Evolutionary conservation across 2,113 vertebrate species (phyloP).

Genomic region (Platysternon megacephalum): DNA sequence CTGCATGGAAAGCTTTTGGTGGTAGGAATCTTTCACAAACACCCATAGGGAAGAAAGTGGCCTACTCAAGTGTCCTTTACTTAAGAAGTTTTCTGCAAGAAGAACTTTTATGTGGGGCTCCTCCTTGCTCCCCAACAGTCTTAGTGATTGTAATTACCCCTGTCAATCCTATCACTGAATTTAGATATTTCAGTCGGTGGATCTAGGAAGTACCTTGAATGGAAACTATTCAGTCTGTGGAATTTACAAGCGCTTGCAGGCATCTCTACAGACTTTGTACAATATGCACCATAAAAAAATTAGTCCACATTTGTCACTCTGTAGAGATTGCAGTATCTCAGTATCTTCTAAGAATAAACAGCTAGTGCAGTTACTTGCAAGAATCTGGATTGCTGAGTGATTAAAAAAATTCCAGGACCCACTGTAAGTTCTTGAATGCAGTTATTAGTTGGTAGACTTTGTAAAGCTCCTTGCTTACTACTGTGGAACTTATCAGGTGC

Average conservation of each 20-base stretch:
- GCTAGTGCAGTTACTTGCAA: conserved; percentile 29
- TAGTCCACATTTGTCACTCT: conserved; percentile 53
- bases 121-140: background rate
- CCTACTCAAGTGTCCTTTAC: background rate
- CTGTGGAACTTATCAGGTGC: background rate
- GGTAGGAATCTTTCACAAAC: background rate
- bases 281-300: conserved; percentile 51
- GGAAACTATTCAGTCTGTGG: background rate
- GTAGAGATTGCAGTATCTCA: conserved; percentile 33
- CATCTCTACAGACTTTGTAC: conserved; percentile 44
- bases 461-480: background rate
- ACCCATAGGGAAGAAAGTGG: background rate
- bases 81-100: conserved; percentile 25
- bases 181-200: background rate
- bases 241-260: conserved; percentile 49
- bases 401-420: background rate
- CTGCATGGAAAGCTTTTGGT: background rate
- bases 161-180: background rate
- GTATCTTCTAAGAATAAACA: conserved; percentile 51
- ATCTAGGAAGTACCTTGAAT: background rate
- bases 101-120: background rate
- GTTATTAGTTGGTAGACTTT: background rate
- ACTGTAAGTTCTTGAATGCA: background rate
- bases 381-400: background rate
- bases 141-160: background rate